Base-by-base conservation (phyloP, 2,113 vertebrate species). In the Galeopterus variegatus region DNA sequence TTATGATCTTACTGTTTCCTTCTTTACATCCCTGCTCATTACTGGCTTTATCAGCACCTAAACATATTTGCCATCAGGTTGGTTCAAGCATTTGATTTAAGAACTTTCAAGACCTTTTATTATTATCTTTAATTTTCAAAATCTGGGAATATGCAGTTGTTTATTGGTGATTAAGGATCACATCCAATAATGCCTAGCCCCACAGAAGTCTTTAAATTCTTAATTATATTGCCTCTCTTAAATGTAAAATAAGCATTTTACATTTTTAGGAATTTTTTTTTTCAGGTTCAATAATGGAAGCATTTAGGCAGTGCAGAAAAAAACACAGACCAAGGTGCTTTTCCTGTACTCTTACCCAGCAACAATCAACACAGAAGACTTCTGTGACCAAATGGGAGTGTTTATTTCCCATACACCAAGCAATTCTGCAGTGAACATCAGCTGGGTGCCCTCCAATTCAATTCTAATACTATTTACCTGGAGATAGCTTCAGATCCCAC, bases 221-320 rank as follows among this genome's bases (percentile, higher is more conserved):
- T 84, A 72, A 58, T 89, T 65, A 36, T 31, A 50, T 60, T 85
- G 31, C 8, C 17, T 58, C 3, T n/a, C 36, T 72, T 2, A 73
- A 67, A 31, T 14, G 41, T 69, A 62, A 92, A 92, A 69, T 54
- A 48, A 69, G 9, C 1, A 65, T 75, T 60, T 89, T 69, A 54
- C 7, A 52, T 80, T 75, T 81, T 93, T 18, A 87, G 24, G 21
- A 58, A 21, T 60, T 13, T 54, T 28, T 69, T 90, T 83, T 86
- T 96, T 94, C 45, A 65, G 1, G 65, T 19, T 54, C 58, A 24
- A 6, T 54, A 79, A 21, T 41, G 1, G 24, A 97, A 97, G 48
- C 56, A 92, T 86, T 96, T 97, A 87, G 95, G 93, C 33, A 90
- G 18, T 69, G 92, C 92, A 48, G 62, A 89, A 88, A 77, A 96